These are phyloP conservation scores for Misgurnus anguillicaudatus DNA, from an alignment of 2,113 vertebrate genomes.

Conservation along the genomic window DNA sequence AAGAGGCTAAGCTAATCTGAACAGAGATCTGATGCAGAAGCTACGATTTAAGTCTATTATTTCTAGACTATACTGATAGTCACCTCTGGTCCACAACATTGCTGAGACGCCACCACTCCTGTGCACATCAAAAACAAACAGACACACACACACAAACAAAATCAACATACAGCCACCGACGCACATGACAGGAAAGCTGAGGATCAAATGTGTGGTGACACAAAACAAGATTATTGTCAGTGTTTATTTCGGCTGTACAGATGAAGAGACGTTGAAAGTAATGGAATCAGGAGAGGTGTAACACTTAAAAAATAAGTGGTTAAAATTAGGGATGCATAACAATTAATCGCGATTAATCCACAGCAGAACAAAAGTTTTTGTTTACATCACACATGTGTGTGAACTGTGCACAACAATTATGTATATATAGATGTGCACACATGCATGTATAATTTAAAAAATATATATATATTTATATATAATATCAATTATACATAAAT, in stretches of 20 bases:
- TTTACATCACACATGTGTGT: too few species aligned
- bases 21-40: constrained; percentile 74
- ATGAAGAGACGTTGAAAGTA: constrained; percentile 12
- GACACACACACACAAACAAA: constrained; percentile 72
- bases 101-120: constrained; percentile 79
- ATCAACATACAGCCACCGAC: constrained; percentile 69
- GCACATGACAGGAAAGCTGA: constrained; percentile 53
- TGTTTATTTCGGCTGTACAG: background rate
- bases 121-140: constrained; percentile 79
- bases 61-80: constrained; percentile 82
- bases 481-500: too few species aligned
- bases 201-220: constrained; percentile 33
- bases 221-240: constrained; percentile 4
- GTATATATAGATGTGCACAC: too few species aligned
- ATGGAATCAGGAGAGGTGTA: background rate
- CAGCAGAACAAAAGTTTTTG: too few species aligned
- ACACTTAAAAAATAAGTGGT: too few species aligned
- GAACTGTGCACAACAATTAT: too few species aligned
- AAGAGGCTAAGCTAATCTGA: constrained; percentile 76
- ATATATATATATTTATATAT: too few species aligned
- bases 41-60: constrained; percentile 80
- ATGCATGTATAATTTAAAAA: too few species aligned
- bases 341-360: too few species aligned
- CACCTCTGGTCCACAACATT: constrained; percentile 80
- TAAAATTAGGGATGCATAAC: too few species aligned